phyloP scores from a whole-genome alignment of 2,797 vertebrate species.

The Anomalospiza imberbis region DNA sequence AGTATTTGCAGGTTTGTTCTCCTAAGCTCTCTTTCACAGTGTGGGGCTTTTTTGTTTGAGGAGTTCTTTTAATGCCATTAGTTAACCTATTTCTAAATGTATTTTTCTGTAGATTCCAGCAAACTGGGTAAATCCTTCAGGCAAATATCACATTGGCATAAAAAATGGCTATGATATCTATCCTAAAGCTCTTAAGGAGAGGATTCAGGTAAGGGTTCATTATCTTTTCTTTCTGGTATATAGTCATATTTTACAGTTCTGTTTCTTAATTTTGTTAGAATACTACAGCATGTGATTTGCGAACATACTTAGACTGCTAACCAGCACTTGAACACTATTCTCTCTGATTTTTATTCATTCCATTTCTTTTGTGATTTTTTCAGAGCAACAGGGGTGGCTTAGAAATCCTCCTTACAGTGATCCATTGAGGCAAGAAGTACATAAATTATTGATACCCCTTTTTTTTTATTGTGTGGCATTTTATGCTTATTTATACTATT shows the following conservation, averaged over 20 bases:
- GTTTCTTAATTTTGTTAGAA: background rate
- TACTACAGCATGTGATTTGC: background rate
- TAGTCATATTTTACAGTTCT: background rate
- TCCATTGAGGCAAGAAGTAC: background rate
- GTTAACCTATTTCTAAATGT: background rate
- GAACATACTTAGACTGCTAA: background rate
- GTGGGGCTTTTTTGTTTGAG: background rate
- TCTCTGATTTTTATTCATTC: background rate
- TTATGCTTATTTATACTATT: background rate
- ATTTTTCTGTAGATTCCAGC: constrained; percentile 80
- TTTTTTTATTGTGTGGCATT: background rate
- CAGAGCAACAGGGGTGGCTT: background rate
- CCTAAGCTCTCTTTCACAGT: background rate
- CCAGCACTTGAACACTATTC: background rate
- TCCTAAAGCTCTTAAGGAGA: constrained; percentile 96
- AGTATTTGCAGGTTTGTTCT: background rate
- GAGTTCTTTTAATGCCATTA: background rate
- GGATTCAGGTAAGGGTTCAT: constrained; percentile 86
- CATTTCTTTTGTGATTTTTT: background rate
- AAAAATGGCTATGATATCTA: constrained; percentile 99
- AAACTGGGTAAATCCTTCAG: constrained; percentile 92
- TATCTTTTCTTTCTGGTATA: background rate
- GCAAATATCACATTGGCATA: constrained; percentile 93
- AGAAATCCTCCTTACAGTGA: background rate
- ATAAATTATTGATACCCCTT: background rate